phyloP scores from a whole-genome alignment of 2,888 invertebrate genomes.

The Cheilosia vernalis region DNA sequence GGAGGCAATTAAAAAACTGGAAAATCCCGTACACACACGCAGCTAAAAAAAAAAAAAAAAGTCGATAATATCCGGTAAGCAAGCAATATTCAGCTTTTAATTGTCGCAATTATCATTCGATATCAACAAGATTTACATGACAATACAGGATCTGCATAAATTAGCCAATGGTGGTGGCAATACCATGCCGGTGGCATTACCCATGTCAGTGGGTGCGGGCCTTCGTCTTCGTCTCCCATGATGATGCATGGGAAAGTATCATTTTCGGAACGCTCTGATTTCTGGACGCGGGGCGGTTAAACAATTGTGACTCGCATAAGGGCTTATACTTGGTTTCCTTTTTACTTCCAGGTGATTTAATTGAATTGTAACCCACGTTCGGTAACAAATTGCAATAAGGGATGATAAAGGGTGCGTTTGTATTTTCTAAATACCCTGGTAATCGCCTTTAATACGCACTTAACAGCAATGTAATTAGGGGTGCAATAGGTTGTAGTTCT shows the following conservation, averaged over 20 bases:
- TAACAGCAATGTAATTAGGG: constrained; percentile 76
- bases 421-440: constrained; percentile 39
- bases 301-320: constrained; percentile 8
- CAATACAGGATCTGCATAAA: constrained; percentile 76
- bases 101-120: constrained; percentile 73
- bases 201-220: constrained; percentile 16
- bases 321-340: constrained; percentile 40
- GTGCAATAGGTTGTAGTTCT: constrained; percentile 53
- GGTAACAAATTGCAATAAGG: constrained; percentile 29
- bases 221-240: neutral
- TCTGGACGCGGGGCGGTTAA: constrained; percentile 48
- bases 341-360: constrained; percentile 75
- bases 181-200: too few relatives aligned
- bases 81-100: constrained; percentile 74
- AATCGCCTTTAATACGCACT: constrained; percentile 77
- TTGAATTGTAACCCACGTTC: constrained; percentile 67
- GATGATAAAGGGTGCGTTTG: constrained; percentile 1
- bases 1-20: constrained; percentile 60
- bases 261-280: constrained; percentile 22
- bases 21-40: neutral
- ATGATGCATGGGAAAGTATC: constrained; percentile 54
- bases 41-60: constrained; percentile 10
- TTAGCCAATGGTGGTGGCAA: constrained; percentile 43
- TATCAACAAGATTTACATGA: constrained; percentile 77
- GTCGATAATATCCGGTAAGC: constrained; percentile 70